Evolutionary conservation across 2,888 invertebrate species (phyloP), one percentile per base, ranked within the genome.

Genomic region (Neocrepidodera transversa): DNA sequence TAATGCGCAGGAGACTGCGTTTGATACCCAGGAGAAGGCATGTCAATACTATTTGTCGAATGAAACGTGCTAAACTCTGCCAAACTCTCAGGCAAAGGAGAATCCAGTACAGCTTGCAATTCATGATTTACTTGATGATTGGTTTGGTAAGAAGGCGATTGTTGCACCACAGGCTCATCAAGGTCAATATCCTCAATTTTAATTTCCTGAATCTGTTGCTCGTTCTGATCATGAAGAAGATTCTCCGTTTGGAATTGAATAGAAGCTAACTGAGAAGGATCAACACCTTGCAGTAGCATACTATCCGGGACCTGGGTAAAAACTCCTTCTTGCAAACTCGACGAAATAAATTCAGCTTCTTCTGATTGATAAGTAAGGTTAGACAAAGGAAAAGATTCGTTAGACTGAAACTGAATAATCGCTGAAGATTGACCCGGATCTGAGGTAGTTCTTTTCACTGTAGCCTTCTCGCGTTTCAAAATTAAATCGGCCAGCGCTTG

Each of bases 41-140:
- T 72, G 59, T 78, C 78, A 51, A 80, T 60, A 48, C 72, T 78
- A 23, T 71, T 75, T 3, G 76, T 69, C 68, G 85, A 82, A 79
- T 89, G 91, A 76, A 91, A 91, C 60, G 92, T 89, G 71, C 91
- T 89, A 78, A 93, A 91, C 78, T 93, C 91, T 16, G 92, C 91
- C 68, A 90, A 78, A 59, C 90, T 89, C 79, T 92, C 91, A 1
- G 91, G 91, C 45, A 92, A 78, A 0, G 89, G 91, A 11, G 90
- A 91, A 76, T 91, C 89, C 18, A 91, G 82, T 17, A 91, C 87
- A 1, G 90, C 89, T 74, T 91, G 91, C 8, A 91, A 82, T 65
- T 90, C 87, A 60, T 89, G 86, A 75, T 88, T 89, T 11, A 88
- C 88, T 2, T 82, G 80, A 70, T 84, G 84, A 54, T 71, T 75